phyloP scores from a whole-genome alignment of 2,888 invertebrate genomes.

The Torymus aiolomorphi region DNA sequence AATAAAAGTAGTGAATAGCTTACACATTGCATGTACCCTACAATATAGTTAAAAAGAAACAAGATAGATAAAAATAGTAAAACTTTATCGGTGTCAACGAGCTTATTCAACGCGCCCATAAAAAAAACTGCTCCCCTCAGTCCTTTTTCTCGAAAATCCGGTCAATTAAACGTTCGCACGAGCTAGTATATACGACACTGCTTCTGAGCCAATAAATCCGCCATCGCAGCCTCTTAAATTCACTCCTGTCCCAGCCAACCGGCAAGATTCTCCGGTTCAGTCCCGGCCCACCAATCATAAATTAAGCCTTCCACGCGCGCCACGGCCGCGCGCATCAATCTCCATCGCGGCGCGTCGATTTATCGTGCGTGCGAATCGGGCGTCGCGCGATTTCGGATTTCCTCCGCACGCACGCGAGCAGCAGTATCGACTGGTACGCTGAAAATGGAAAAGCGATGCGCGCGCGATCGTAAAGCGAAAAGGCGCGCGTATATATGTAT shows the following conservation, averaged over 20 bases:
- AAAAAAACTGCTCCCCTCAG: too few species aligned
- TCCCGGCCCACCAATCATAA: slow-evolving; percentile 22
- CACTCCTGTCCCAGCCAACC: neutral
- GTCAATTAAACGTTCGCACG: too few species aligned
- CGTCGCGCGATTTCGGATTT: slow-evolving; percentile 23
- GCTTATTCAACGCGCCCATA: too few species aligned
- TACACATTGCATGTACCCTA: too few species aligned
- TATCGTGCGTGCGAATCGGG: slow-evolving; percentile 34
- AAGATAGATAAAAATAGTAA: too few species aligned
- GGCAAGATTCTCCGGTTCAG: neutral
- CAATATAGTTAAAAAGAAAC: too few species aligned
- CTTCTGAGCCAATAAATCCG: neutral
- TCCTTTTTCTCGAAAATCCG: too few species aligned
- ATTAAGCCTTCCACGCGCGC: slow-evolving; percentile 22
- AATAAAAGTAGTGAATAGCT: too few species aligned
- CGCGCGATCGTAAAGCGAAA: too few species aligned
- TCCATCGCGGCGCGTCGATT: slow-evolving; percentile 40
- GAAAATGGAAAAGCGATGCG: slow-evolving; percentile 28
- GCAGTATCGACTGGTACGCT: neutral
- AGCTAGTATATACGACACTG: too few species aligned
- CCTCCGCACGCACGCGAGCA: neutral
- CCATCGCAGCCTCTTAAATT: slow-evolving; percentile 11
- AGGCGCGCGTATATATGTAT: neutral
- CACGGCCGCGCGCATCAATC: slow-evolving; percentile 24
- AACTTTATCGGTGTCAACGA: too few species aligned